Conservation (phyloP, 1,140 invertebrate genomes). For the Hypsibius dujardini region DNA sequence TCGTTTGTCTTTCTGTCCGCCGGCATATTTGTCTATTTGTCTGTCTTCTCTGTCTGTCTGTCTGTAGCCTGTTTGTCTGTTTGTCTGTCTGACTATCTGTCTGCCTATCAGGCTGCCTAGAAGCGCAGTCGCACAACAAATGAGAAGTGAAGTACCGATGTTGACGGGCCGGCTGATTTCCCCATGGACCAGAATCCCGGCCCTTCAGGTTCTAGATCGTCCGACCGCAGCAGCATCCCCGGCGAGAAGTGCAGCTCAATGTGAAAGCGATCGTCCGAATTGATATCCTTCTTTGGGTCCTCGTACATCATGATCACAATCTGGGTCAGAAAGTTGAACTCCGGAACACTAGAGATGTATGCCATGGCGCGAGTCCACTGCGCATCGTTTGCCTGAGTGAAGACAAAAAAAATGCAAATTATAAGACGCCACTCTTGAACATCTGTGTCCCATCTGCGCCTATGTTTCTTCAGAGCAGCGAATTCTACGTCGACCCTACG, state of each 20-base stretch:
- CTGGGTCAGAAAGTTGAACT: conserved; percentile 98
- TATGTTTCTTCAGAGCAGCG: too few relatives aligned
- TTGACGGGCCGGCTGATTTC: neutral
- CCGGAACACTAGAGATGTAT: conserved; percentile 87
- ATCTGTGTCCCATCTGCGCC: neutral
- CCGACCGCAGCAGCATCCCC: conserved; percentile 35
- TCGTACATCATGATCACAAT: conserved; percentile 99
- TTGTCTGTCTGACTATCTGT: too few relatives aligned
- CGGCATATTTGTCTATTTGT: too few relatives aligned
- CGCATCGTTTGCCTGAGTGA: conserved; percentile 54
- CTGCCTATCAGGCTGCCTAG: too few relatives aligned
- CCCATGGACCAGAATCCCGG: neutral
- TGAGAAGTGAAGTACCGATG: too few relatives aligned
- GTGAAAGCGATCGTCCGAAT: conserved; percentile 53
- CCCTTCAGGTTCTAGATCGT: neutral
- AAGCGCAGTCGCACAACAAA: too few relatives aligned
- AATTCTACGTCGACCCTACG: too few relatives aligned
- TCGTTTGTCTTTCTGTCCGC: too few relatives aligned
- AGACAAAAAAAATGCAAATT: too few relatives aligned
- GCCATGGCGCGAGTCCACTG: conserved; percentile 98
- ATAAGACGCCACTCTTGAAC: too few relatives aligned
- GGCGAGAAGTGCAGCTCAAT: conserved; percentile 94
- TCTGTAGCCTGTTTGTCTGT: too few relatives aligned
- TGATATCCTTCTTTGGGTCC: conserved; percentile 63
- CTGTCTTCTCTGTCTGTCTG: too few relatives aligned